Evolutionary conservation across 35 echinoderm and acorn worm species (phyloP), one percentile per base, ranked within the genome.

Genomic region (Anneissia japonica): DNA sequence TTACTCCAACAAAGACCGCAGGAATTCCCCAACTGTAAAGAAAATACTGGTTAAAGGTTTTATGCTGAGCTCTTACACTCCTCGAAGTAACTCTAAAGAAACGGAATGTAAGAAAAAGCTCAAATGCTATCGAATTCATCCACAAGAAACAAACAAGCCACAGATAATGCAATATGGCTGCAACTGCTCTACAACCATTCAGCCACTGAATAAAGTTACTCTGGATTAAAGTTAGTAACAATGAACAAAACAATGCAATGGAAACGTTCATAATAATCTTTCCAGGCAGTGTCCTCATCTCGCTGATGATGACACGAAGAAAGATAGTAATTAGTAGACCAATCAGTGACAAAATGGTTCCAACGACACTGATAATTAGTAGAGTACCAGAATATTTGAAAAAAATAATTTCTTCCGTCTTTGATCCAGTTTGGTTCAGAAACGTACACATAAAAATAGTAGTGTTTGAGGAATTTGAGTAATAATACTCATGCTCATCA

Each of bases 41-140:
- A 31, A 79, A 34, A 32, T 79, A 79, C 35, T 35, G 16, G 33
- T 7, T 31, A 35, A 79, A 36, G 1, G 35, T 31, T 43, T 43
- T 14, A 4, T 14, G 40, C 4, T 14, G 4, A 6, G 40, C 4
- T 6, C 40, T 14, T 43, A 6, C 14, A 43, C 14, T 43, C 21
- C 51, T 64, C 4, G 40, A 43, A 43, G 40, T 6, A 43, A 43
- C 40, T 43, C 31, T 31, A 35, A 19, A 35, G 4, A 34, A 34
- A 6, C 33, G 32, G 21, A 79, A 79, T 32, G 77, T 79, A 6
- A 31, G 1, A 35, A 31, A 34, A 35, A 79, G 31, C 31, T 79
- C 77, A 36, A 79, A 79, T 7, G 77, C 77, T 32, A 79, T 79
- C 30, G 35, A 13, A 32, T 79, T 79, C 77, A 79, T 79, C 77